These are phyloP conservation scores for Rhagophthalmus giganteus DNA, from an alignment of 2,888 invertebrate genomes.

Conservation along the genomic window DNA sequence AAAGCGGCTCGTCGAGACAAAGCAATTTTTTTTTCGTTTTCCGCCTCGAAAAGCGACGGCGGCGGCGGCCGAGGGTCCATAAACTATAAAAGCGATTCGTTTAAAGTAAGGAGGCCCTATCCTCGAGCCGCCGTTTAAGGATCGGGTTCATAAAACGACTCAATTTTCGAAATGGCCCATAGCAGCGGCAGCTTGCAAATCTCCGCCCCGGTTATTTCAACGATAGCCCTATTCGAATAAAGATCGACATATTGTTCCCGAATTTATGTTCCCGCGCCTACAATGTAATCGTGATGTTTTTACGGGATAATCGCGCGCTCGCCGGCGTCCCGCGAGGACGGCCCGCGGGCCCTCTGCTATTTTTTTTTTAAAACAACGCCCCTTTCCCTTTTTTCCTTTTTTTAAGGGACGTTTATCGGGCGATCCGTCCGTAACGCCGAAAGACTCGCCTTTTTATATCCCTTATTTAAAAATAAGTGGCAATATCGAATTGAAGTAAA, in stretches of 20 bases:
- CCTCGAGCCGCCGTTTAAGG: conserved; percentile 20
- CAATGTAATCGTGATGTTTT: conserved; percentile 1
- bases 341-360: conserved; percentile 9
- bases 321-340: conserved; percentile 12
- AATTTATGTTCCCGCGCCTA: conserved; percentile 5
- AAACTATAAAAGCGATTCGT: conserved; percentile 31
- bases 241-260: conserved; percentile 14
- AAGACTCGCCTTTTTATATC: conserved; percentile 15
- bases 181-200: conserved; percentile 29
- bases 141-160: conserved; percentile 32
- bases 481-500: background rate
- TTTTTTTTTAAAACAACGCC: conserved; percentile 13
- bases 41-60: conserved; percentile 13
- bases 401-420: background rate
- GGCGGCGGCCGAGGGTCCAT: conserved; percentile 6
- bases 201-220: conserved; percentile 24
- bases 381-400: conserved; percentile 13
- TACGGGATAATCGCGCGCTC: conserved; percentile 1
- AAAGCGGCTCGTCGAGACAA: conserved; percentile 6
- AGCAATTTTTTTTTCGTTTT: conserved; percentile 17
- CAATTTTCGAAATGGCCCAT: conserved; percentile 39
- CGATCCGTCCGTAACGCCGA: conserved; percentile 6
- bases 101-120: conserved; percentile 24
- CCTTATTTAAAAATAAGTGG: conserved; percentile 17
- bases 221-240: conserved; percentile 18